phyloP scores from a whole-genome alignment of 2,113 vertebrate genomes.

The Nothocercus julius region DNA sequence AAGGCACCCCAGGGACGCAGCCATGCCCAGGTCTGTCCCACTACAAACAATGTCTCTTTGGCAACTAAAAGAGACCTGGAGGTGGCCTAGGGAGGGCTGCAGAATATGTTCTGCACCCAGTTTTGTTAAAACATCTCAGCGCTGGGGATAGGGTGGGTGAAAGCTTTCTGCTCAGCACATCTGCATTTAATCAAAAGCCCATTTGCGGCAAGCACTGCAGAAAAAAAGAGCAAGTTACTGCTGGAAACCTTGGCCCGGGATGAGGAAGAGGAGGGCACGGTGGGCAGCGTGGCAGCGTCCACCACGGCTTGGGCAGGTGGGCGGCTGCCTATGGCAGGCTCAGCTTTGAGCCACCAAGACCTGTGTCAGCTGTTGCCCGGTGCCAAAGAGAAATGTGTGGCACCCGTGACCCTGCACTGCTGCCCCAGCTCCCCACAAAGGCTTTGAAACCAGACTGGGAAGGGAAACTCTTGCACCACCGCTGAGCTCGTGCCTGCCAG shows the following conservation, averaged over 20 bases:
- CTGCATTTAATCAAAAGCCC: neutral
- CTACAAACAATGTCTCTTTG: fast-evolving
- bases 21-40: neutral
- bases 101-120: fast-evolving
- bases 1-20: neutral
- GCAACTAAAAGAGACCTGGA: fast-evolving
- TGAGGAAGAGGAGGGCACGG: neutral
- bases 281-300: too few relatives aligned
- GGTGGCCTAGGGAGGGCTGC: neutral
- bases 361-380: neutral
- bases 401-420: neutral
- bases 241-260: fast-evolving
- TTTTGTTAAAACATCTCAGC: neutral
- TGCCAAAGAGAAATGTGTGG: fast-evolving
- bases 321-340: neutral
- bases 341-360: neutral
- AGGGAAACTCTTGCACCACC: neutral
- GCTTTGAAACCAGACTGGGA: neutral
- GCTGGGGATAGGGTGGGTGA: neutral
- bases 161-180: neutral
- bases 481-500: neutral
- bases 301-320: fast-evolving
- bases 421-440: neutral
- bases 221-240: neutral
- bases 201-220: neutral